phyloP scores from a whole-genome alignment of 2,888 invertebrate species.

The Pachycephus smyrnensis region DNA sequence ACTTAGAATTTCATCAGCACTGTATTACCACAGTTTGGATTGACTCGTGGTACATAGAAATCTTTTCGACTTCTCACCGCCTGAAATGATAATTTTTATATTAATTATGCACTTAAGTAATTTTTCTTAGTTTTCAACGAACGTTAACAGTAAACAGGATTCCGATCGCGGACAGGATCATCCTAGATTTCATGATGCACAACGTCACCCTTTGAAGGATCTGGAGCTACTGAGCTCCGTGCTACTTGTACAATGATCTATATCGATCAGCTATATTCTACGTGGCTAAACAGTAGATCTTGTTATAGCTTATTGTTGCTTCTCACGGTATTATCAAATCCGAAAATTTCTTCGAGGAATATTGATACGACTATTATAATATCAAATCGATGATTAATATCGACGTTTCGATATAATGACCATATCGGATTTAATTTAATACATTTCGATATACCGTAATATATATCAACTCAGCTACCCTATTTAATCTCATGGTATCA shows the following conservation, averaged over 20 bases:
- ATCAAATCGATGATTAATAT: background rate
- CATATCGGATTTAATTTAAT: background rate
- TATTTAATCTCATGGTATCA: background rate
- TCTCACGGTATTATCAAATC: background rate
- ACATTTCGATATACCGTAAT: background rate
- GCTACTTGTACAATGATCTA: constrained; percentile 17
- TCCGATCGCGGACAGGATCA: constrained; percentile 23
- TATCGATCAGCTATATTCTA: constrained; percentile 17
- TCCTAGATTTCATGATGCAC: constrained; percentile 19
- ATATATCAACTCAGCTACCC: background rate
- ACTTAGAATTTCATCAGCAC: background rate
- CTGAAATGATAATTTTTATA: constrained; percentile 29
- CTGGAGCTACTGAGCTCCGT: constrained; percentile 25
- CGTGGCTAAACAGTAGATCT: background rate
- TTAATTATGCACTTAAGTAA: background rate
- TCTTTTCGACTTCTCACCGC: constrained; percentile 14
- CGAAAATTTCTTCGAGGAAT: background rate
- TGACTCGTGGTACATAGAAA: constrained; percentile 18
- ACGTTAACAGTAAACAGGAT: constrained; percentile 41
- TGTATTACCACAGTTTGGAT: constrained; percentile 42
- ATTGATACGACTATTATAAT: background rate
- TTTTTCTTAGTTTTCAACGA: constrained; percentile 39
- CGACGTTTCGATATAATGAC: background rate
- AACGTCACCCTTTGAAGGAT: constrained; percentile 11
- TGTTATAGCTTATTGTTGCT: background rate